Percentiles rank a stretch among this genome's conserved stretches.
Evolutionary conservation across 2,113 vertebrate species (phyloP).

Genomic region (Myanophis thanlyinensis): DNA sequence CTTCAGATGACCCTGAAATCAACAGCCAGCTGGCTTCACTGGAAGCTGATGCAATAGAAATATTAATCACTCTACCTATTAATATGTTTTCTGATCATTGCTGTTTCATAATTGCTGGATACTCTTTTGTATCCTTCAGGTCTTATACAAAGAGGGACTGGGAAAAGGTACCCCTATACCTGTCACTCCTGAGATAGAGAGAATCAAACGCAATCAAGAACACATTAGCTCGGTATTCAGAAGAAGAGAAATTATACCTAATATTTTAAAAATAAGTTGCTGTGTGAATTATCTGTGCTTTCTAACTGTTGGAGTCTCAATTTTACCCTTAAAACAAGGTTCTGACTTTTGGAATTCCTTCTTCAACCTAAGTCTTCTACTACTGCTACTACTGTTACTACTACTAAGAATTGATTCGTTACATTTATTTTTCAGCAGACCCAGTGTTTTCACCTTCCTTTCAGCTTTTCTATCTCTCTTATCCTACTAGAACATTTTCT

Average conservation of each 20-base stretch:
- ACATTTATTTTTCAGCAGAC: neutral
- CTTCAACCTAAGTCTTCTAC: neutral
- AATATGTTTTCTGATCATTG: neutral
- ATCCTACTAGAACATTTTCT: neutral
- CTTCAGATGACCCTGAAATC: neutral
- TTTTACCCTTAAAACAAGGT: neutral
- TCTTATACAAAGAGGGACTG: constrained; percentile 76
- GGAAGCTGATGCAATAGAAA: neutral
- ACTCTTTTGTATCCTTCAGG: constrained; percentile 65
- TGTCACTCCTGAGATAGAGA: constrained; percentile 78
- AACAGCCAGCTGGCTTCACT: neutral
- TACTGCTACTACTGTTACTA: neutral
- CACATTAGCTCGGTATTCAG: constrained; percentile 80
- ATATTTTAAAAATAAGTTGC: neutral
- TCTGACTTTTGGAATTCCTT: neutral
- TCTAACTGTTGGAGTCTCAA: constrained; percentile 16
- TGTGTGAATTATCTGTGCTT: neutral
- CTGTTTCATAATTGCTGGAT: constrained; percentile 55
- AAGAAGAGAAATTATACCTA: constrained; percentile 4
- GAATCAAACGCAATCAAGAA: constrained; percentile 82
- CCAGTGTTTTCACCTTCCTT: neutral
- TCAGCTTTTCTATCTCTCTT: constrained; percentile 7
- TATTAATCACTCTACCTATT: neutral
- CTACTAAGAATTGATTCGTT: neutral
- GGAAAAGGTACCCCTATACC: constrained; percentile 78